Evolutionary conservation across 2,888 invertebrate species (phyloP).

Genomic region (Empis livida): DNA sequence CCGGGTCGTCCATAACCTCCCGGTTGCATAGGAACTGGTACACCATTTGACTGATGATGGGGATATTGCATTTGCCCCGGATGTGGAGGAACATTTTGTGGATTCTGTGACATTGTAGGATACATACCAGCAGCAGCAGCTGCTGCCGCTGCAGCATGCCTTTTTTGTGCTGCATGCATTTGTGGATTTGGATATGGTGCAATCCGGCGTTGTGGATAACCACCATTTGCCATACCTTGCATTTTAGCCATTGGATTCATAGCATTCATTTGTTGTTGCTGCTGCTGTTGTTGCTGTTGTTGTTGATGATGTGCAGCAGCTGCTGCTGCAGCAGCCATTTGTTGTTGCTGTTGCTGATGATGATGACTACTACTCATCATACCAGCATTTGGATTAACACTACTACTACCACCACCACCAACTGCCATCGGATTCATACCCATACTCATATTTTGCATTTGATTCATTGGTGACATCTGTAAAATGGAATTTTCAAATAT

Average conservation of each 20-base stretch:
- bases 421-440: conserved; percentile 33
- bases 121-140: conserved; percentile 20
- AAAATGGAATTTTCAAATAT: too few species aligned
- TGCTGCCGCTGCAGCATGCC: conserved; percentile 10
- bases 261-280: conserved; percentile 39
- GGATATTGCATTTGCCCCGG: conserved; percentile 29
- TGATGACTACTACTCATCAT: conserved; percentile 16
- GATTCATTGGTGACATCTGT: conserved; percentile 59
- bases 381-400: conserved; percentile 39
- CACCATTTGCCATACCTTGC: conserved; percentile 40
- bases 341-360: neutral
- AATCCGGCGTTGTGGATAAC: conserved; percentile 54
- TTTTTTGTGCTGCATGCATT: conserved; percentile 74
- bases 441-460: conserved; percentile 63
- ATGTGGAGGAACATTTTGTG: conserved; percentile 41
- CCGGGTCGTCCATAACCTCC: conserved; percentile 33
- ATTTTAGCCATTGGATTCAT: conserved; percentile 52
- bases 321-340: conserved; percentile 38
- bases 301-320: conserved; percentile 35
- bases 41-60: conserved; percentile 31
- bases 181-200: conserved; percentile 77
- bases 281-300: conserved; percentile 27
- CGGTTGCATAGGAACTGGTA: conserved; percentile 36
- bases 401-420: conserved; percentile 12
- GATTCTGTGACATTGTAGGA: conserved; percentile 35